A percentile compares a stretch with the other conserved stretches of the same genome.
Evolutionary conservation across 2,113 vertebrate genomes (phyloP).

Genomic region (Paratilapia polleni): DNA sequence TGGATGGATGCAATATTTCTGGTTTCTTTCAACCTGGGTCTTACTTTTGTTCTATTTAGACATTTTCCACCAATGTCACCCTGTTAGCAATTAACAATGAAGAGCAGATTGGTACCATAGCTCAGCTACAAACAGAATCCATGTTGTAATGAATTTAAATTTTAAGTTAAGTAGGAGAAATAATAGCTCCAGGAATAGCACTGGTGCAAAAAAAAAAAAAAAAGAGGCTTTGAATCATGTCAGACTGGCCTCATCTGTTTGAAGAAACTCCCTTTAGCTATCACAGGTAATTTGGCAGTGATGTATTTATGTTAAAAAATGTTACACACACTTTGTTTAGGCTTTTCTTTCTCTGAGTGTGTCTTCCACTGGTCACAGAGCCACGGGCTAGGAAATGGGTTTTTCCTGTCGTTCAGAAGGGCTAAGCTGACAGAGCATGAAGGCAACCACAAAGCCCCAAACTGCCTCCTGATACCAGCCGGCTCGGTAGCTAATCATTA

Average conservation of each 20-base stretch:
- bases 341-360: not conserved
- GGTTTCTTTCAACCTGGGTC: not conserved
- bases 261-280: not conserved
- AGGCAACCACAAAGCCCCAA: conserved; percentile 44
- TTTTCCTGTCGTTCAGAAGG: conserved; percentile 36
- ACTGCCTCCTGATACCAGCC: conserved; percentile 45
- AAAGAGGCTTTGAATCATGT: no score
- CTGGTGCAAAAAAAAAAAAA: no score
- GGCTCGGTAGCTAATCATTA: conserved; percentile 63
- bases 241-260: no score
- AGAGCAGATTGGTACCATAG: not conserved
- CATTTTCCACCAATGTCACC: not conserved
- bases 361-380: conserved; percentile 36
- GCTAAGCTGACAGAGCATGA: conserved; percentile 55
- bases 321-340: not conserved
- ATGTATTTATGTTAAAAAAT: conserved; percentile 9
- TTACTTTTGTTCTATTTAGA: not conserved
- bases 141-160: no score
- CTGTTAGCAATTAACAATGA: not conserved
- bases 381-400: conserved; percentile 42
- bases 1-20: no score
- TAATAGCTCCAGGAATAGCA: no score
- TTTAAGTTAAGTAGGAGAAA: no score
- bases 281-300: not conserved
- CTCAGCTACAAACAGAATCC: not conserved